phyloP scores from a whole-genome alignment of 2,888 invertebrate genomes.

The Coenonympha glycerion region DNA sequence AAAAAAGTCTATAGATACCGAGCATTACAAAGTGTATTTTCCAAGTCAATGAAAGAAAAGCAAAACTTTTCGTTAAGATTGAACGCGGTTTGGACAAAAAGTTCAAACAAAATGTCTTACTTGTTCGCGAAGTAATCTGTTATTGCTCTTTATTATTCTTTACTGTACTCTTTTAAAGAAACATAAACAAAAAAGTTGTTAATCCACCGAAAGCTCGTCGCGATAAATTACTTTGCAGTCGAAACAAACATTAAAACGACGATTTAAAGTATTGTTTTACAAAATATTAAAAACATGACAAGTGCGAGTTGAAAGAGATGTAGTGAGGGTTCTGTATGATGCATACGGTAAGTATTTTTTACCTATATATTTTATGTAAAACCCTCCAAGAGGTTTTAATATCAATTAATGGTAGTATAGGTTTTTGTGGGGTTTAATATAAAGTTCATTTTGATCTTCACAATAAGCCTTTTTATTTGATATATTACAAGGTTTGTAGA shows the following conservation, averaged over 20 bases:
- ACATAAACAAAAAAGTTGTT: slow-evolving; percentile 26
- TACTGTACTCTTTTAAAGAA: slow-evolving; percentile 21
- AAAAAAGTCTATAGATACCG: not conserved
- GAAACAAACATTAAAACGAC: not conserved
- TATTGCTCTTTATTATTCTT: slow-evolving; percentile 23
- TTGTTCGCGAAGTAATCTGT: slow-evolving; percentile 24
- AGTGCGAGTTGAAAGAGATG: not conserved
- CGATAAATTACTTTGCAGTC: slow-evolving; percentile 18
- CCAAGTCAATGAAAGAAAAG: not conserved
- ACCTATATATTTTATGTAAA: too few relatives aligned
- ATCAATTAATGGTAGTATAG: too few relatives aligned
- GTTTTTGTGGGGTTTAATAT: too few relatives aligned
- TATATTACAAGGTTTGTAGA: too few relatives aligned
- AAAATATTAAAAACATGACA: not conserved
- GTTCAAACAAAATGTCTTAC: slow-evolving; percentile 16
- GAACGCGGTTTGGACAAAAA: slow-evolving; percentile 13
- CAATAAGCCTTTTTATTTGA: too few relatives aligned
- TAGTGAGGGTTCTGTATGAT: too few relatives aligned
- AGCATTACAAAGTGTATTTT: not conserved
- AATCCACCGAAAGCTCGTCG: slow-evolving; percentile 20
- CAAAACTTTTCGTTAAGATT: not conserved
- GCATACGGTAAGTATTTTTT: too few relatives aligned
- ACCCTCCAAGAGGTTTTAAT: too few relatives aligned
- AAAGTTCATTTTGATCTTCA: too few relatives aligned
- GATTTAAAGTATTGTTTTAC: not conserved